Evolutionary conservation across 2,113 vertebrate species (phyloP).

Genomic region (Notiomystis cincta): DNA sequence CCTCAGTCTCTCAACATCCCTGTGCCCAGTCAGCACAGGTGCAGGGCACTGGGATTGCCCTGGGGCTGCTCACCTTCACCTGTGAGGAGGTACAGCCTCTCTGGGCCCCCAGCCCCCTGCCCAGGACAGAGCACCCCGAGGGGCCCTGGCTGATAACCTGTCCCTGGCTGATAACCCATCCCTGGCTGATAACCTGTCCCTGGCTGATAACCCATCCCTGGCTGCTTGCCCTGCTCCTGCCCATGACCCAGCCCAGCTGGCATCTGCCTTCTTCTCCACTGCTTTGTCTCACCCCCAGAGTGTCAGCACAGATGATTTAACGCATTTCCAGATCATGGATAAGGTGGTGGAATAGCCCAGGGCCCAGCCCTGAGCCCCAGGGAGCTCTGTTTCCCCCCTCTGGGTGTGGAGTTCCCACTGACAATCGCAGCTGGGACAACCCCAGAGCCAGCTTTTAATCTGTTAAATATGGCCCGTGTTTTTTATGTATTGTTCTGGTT

Average conservation of each 20-base stretch:
- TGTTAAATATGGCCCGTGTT: background rate
- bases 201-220: too few species aligned
- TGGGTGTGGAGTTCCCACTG: slow-evolving; percentile 28
- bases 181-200: background rate
- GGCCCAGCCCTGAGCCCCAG: background rate
- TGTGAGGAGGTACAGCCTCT: background rate
- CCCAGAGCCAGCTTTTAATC: slow-evolving; percentile 15
- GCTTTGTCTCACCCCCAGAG: background rate
- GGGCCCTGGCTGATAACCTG: rapidly evolving
- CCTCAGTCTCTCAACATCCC: background rate
- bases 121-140: background rate
- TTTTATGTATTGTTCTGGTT: slow-evolving; percentile 12
- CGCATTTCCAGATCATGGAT: slow-evolving; percentile 42
- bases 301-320: slow-evolving; percentile 22
- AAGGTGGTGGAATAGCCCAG: background rate
- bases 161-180: background rate
- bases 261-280: background rate
- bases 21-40: rapidly evolving
- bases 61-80: background rate
- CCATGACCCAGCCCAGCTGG: background rate
- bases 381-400: background rate
- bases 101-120: background rate
- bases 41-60: background rate
- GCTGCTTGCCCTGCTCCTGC: background rate
- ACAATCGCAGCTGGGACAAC: slow-evolving; percentile 10